Conservation (phyloP, 1,140 invertebrate species). For the Aphelinus atriplicis region DNA sequence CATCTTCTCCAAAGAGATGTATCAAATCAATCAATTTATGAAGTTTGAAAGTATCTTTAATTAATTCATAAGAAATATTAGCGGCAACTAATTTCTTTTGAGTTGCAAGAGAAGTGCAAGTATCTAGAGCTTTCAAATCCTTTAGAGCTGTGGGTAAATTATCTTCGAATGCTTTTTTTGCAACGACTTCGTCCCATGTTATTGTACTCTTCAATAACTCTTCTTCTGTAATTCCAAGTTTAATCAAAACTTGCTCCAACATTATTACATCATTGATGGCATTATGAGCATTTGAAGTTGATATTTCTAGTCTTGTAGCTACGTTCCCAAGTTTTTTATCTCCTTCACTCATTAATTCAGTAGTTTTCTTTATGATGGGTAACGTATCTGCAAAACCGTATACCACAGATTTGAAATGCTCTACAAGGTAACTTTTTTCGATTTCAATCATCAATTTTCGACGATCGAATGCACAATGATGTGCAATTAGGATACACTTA, state of each 20-base stretch:
- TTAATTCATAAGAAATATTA: conserved; percentile 11
- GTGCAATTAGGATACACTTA: conserved; percentile 35
- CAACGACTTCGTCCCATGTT: conserved; percentile 26
- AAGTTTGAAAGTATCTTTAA: background rate
- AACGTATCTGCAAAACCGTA: conserved; percentile 36
- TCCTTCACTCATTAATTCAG: conserved; percentile 13
- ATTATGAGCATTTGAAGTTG: conserved; percentile 24
- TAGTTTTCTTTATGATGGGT: conserved; percentile 30
- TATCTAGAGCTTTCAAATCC: background rate
- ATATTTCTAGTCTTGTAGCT: conserved; percentile 16
- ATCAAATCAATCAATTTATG: background rate
- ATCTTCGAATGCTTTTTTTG: background rate
- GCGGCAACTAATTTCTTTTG: conserved; percentile 7
- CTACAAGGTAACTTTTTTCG: conserved; percentile 23
- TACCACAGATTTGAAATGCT: conserved; percentile 34
- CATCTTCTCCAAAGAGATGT: too few relatives aligned
- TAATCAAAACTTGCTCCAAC: conserved; percentile 17
- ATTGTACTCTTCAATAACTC: conserved; percentile 18
- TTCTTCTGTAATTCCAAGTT: conserved; percentile 22
- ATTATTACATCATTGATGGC: conserved; percentile 32
- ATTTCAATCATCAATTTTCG: conserved; percentile 25
- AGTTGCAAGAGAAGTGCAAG: conserved; percentile 10
- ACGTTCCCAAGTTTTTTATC: conserved; percentile 34
- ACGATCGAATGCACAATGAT: conserved; percentile 34
- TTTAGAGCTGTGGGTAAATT: background rate